These are phyloP conservation scores for Pollenia griseotomentosa DNA, from an alignment of 2,888 invertebrate species.

Conservation along the genomic window DNA sequence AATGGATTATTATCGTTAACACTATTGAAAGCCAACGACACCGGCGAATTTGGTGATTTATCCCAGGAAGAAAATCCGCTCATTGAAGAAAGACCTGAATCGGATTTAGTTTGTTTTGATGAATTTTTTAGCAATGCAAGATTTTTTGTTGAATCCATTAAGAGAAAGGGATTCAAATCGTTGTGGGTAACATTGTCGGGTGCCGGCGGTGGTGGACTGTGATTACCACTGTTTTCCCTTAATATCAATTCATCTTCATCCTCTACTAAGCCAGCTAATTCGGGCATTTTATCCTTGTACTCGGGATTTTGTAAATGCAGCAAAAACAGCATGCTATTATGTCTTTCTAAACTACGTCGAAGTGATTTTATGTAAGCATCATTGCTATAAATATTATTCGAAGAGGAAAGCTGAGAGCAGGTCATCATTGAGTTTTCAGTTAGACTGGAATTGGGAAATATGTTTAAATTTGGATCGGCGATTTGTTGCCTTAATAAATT, in stretches of 20 bases:
- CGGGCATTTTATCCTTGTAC: slow-evolving; percentile 77
- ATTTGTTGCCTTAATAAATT: slow-evolving; percentile 72
- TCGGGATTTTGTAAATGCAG: slow-evolving; percentile 83
- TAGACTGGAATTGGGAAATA: slow-evolving; percentile 42
- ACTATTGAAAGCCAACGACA: slow-evolving; percentile 23
- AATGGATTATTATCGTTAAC: slow-evolving; percentile 71
- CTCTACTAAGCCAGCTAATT: slow-evolving; percentile 76
- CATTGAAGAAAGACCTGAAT: slow-evolving; percentile 94
- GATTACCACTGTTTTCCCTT: slow-evolving; percentile 82
- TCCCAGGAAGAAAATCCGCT: slow-evolving; percentile 94
- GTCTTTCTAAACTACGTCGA: slow-evolving; percentile 82
- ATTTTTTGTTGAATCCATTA: slow-evolving; percentile 40
- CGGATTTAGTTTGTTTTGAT: slow-evolving; percentile 87
- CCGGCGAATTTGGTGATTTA: slow-evolving; percentile 92
- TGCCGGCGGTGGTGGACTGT: slow-evolving; percentile 93
- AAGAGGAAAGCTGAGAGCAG: slow-evolving; percentile 19
- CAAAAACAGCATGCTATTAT: slow-evolving; percentile 83
- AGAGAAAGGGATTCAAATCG: slow-evolving; percentile 78
- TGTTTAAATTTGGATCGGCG: slow-evolving; percentile 50
- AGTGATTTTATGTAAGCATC: slow-evolving; percentile 83
- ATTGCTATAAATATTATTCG: slow-evolving; percentile 81
- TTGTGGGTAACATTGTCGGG: slow-evolving; percentile 85
- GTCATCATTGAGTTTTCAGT: slow-evolving; percentile 48
- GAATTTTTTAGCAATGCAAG: slow-evolving; percentile 33
- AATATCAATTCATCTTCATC: slow-evolving; percentile 62